Evolutionary conservation across 2,113 vertebrate genomes (phyloP).

Genomic region (Panthera leo): DNA sequence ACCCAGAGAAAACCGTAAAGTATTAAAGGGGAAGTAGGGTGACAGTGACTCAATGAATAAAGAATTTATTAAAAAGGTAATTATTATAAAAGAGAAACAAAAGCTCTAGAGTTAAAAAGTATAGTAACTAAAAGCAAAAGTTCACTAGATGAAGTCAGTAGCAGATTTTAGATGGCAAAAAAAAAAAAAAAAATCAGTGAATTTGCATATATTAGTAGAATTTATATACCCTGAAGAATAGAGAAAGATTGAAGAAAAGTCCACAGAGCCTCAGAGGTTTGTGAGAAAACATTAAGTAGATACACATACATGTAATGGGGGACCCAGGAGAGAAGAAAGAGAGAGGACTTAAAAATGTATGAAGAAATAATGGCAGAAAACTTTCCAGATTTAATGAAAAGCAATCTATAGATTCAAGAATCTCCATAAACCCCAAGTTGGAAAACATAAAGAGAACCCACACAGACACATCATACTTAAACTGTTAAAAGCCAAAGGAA

Average conservation of each 20-base stretch:
- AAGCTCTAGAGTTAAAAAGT: not conserved
- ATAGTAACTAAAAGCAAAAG: not conserved
- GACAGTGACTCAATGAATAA: not conserved
- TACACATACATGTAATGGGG: not conserved
- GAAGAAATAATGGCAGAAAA: not conserved
- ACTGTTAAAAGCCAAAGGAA: not conserved
- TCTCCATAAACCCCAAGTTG: not conserved
- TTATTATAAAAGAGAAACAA: not conserved
- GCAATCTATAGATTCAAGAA: not conserved
- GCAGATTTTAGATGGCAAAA: not conserved
- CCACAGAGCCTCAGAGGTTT: not conserved
- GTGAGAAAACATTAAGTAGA: not conserved
- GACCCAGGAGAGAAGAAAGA: not conserved
- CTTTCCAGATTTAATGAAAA: not conserved
- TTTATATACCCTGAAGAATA: not conserved
- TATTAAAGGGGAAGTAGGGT: not conserved
- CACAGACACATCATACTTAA: not conserved
- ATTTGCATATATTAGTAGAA: not conserved
- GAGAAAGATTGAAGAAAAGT: not conserved
- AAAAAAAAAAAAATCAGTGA: slow-evolving; percentile 31
- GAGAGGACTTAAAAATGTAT: not conserved
- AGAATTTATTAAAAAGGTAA: not conserved
- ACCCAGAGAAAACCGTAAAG: not conserved
- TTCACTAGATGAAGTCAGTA: not conserved
- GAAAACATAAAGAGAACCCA: not conserved